These are phyloP conservation scores for Bujurquina vittata DNA, from an alignment of 2,113 vertebrate genomes.

Conservation along the genomic window DNA sequence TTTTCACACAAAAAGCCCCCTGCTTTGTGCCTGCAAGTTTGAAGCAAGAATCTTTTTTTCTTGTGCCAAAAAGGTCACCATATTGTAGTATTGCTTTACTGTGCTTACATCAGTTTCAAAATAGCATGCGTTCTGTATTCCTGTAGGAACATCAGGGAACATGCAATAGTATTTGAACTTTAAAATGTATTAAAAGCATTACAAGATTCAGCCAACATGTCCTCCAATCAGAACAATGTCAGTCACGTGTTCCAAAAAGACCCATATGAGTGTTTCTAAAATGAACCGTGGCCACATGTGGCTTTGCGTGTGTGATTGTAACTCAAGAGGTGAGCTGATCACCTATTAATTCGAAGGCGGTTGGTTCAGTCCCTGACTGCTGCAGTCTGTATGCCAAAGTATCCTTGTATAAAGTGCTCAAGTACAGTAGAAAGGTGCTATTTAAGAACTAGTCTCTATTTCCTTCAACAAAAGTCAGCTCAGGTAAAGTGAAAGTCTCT, in stretches of 20 bases:
- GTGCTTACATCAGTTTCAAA: neutral
- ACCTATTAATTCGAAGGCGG: too few relatives aligned
- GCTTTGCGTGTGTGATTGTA: too few relatives aligned
- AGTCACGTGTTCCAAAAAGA: too few relatives aligned
- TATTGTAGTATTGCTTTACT: neutral
- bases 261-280: too few relatives aligned
- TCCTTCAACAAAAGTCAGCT: neutral
- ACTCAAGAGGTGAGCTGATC: too few relatives aligned
- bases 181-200: neutral
- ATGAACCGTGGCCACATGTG: too few relatives aligned
- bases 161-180: neutral
- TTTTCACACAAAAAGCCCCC: slow-evolving; percentile 3
- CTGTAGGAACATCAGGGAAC: neutral
- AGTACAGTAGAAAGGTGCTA: too few relatives aligned
- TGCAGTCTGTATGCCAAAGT: too few relatives aligned
- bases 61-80: neutral
- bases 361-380: too few relatives aligned
- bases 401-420: too few relatives aligned
- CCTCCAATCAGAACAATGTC: too few relatives aligned
- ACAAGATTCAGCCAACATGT: neutral
- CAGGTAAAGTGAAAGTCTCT: neutral
- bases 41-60: neutral
- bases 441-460: neutral
- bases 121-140: neutral
- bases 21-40: slow-evolving; percentile 6